Evolutionary conservation across 2,888 invertebrate species (phyloP).

Genomic region (Conops quadrifasciatus): DNA sequence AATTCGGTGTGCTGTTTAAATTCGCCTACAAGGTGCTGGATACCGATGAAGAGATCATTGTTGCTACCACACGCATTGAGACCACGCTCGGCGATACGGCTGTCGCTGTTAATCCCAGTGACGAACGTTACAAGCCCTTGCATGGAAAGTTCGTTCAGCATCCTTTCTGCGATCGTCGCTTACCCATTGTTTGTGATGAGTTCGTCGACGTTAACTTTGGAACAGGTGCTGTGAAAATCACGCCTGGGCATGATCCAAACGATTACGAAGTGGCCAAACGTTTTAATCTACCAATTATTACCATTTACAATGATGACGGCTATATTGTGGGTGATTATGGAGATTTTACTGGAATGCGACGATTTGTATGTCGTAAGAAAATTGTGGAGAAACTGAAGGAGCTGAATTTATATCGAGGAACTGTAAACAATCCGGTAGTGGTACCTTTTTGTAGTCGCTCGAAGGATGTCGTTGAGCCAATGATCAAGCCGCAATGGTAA

Average conservation of each 20-base stretch:
- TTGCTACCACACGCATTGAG: constrained; percentile 97
- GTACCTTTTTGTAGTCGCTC: constrained; percentile 96
- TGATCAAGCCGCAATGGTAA: constrained; percentile 96
- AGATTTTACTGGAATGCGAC: constrained; percentile 83
- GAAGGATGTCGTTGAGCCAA: constrained; percentile 96
- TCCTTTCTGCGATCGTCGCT: constrained; percentile 83
- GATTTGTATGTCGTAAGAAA: constrained; percentile 87
- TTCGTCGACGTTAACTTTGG: constrained; percentile 97
- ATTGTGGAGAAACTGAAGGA: constrained; percentile 81
- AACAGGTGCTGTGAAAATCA: constrained; percentile 98
- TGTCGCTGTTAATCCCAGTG: constrained; percentile 96
- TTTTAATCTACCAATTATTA: constrained; percentile 85
- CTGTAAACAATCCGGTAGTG: constrained; percentile 92
- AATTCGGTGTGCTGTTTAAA: constrained; percentile 90
- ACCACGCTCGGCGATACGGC: constrained; percentile 98
- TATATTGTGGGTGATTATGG: constrained; percentile 81
- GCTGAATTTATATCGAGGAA: constrained; percentile 78
- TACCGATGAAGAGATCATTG: constrained; percentile 80
- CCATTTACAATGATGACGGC: constrained; percentile 93
- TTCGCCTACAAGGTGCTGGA: constrained; percentile 86
- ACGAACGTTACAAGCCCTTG: constrained; percentile 82
- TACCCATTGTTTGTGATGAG: constrained; percentile 91
- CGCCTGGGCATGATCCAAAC: constrained; percentile 96
- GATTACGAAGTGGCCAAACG: constrained; percentile 96
- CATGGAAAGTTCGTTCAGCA: constrained; percentile 86